Percentiles rank a stretch among this genome's conserved stretches.
Conservation (phyloP, 2,797 vertebrate species). For the Takifugu rubripes region DNA sequence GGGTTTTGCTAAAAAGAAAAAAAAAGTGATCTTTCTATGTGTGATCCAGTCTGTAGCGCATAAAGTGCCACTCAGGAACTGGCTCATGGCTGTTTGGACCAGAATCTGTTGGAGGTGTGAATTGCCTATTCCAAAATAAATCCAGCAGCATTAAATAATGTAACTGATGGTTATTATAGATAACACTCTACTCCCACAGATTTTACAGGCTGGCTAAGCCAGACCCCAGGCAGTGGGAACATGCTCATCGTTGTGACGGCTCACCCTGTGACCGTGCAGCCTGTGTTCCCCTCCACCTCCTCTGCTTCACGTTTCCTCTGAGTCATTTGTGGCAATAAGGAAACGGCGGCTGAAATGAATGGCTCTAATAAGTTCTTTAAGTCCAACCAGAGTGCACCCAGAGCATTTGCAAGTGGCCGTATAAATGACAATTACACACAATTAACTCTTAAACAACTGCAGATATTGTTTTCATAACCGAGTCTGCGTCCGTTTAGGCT, state of each 20-base stretch:
- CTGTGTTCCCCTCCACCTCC: constrained; percentile 36
- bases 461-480: constrained; percentile 20
- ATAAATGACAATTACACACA: constrained; percentile 33
- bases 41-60: constrained; percentile 29
- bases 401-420: constrained; percentile 6
- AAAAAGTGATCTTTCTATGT: constrained; percentile 13
- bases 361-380: constrained; percentile 45
- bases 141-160: constrained; percentile 70
- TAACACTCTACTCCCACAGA: constrained; percentile 55
- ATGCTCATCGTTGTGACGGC: constrained; percentile 50
- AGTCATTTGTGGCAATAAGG: constrained; percentile 45
- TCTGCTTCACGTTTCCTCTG: constrained; percentile 30
- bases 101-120: constrained; percentile 54
- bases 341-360: constrained; percentile 38
- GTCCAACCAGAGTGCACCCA: constrained; percentile 32
- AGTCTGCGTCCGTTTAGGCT: constrained; percentile 9
- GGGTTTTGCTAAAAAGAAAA: constrained; percentile 34
- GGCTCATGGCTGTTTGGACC: constrained; percentile 49
- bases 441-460: constrained; percentile 23
- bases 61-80: constrained; percentile 27
- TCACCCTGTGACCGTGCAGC: constrained; percentile 34
- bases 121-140: constrained; percentile 64
- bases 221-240: constrained; percentile 53
- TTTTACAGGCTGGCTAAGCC: constrained; percentile 63
- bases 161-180: constrained; percentile 76